Percentiles rank a stretch among this genome's conserved stretches.
Conservation (phyloP, 2,797 vertebrate species). For the Emys orbicularis region DNA sequence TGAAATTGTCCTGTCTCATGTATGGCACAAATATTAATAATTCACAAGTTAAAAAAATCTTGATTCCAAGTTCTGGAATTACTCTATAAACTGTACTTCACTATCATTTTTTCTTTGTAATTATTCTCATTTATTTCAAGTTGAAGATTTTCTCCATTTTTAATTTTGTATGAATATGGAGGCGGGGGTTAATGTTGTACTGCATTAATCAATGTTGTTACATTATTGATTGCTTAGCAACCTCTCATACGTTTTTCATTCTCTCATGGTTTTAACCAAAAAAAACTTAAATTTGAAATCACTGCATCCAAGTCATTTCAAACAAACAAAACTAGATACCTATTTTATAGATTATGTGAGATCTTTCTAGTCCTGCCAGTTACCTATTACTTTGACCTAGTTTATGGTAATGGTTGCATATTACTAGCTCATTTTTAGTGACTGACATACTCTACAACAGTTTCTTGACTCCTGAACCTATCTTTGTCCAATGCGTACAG, state of each 20-base stretch:
- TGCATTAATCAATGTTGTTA: not conserved
- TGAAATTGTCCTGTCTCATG: not conserved
- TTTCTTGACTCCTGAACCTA: not conserved
- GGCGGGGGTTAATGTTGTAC: not conserved
- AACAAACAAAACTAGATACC: not conserved
- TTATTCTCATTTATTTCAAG: not conserved
- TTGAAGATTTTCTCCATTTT: not conserved
- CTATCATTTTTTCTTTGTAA: not conserved
- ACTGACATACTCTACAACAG: not conserved
- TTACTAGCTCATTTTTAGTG: not conserved
- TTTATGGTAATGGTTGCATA: not conserved
- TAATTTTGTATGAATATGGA: not conserved
- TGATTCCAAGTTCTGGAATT: not conserved
- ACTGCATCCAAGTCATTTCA: not conserved
- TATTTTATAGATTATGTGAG: not conserved
- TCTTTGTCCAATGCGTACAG: not conserved
- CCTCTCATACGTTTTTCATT: not conserved
- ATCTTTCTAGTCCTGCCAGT: not conserved
- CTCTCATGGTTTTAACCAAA: not conserved
- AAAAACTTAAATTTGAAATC: not conserved
- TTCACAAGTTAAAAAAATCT: not conserved
- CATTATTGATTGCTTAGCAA: not conserved
- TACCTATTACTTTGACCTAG: not conserved
- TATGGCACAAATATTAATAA: rapidly evolving
- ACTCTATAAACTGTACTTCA: not conserved